A percentile compares a stretch with the other conserved stretches of the same genome.
Conservation (phyloP, 2,113 vertebrate species). For the Spheniscus mendiculus region DNA sequence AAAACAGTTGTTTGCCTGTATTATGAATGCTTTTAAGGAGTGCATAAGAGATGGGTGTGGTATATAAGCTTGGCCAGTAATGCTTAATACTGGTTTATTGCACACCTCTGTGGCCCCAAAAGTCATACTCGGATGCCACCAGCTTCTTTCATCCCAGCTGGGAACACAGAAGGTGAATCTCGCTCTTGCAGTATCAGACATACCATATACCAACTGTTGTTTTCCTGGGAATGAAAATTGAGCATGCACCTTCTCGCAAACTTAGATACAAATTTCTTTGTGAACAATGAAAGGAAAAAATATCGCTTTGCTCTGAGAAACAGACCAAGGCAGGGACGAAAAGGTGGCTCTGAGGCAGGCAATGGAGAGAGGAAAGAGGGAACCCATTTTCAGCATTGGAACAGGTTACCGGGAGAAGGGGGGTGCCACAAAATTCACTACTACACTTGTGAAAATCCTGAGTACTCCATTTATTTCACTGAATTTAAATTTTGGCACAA, state of each 20-base stretch:
- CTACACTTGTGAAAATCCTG: fast-evolving
- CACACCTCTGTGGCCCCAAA: not conserved
- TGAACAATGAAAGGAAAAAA: not conserved
- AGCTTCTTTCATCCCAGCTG: not conserved
- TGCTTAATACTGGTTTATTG: not conserved
- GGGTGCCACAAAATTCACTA: not conserved
- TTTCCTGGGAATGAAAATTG: not conserved
- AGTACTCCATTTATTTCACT: not conserved
- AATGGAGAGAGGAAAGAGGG: not conserved
- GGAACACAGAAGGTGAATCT: slow-evolving; percentile 19
- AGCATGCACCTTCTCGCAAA: not conserved
- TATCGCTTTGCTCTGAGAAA: not conserved
- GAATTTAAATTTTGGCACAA: not conserved
- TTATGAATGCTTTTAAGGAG: not conserved
- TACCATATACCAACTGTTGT: not conserved
- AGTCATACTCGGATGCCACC: not conserved
- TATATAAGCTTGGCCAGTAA: not conserved
- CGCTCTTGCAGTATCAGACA: not conserved
- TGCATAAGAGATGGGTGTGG: not conserved
- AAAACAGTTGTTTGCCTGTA: not conserved
- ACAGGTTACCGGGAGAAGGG: fast-evolving
- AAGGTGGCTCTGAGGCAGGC: not conserved
- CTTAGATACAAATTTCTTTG: not conserved
- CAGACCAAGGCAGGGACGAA: not conserved
- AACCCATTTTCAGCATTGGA: not conserved